A percentile compares a stretch with the other conserved stretches of the same genome.
Evolutionary conservation across 1,140 invertebrate species (phyloP).

Genomic region (Arctopsyche grandis): DNA sequence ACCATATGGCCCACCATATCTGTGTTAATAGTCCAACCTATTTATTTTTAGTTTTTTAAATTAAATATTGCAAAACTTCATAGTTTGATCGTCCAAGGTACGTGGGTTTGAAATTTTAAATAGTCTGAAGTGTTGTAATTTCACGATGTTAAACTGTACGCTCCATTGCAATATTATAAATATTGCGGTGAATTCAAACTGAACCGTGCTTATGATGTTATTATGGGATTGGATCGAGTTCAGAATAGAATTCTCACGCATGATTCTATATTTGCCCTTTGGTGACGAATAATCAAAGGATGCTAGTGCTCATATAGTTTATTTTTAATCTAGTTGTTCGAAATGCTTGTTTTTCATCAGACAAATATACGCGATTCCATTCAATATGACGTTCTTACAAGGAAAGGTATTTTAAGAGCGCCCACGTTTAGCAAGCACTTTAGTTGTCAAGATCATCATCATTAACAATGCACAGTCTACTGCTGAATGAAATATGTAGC

Average conservation of each 20-base stretch:
- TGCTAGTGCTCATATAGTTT: neutral
- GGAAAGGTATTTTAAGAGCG: neutral
- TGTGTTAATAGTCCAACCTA: neutral
- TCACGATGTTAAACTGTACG: too few species aligned
- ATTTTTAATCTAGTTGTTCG: neutral
- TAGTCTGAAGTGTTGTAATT: too few species aligned
- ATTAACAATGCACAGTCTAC: too few species aligned
- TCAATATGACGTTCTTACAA: neutral
- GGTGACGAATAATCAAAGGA: neutral
- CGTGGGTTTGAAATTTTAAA: too few species aligned
- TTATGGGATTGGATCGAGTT: slow-evolving; percentile 26
- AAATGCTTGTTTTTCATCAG: too few species aligned
- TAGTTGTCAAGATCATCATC: neutral
- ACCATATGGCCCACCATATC: neutral
- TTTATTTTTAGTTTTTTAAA: neutral
- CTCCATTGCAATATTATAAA: too few species aligned
- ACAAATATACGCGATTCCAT: too few species aligned
- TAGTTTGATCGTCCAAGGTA: too few species aligned
- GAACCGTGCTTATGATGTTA: neutral
- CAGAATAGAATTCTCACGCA: slow-evolving; percentile 25
- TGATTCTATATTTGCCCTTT: slow-evolving; percentile 1
- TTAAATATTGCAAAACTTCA: neutral
- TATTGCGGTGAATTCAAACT: slow-evolving; percentile 7
- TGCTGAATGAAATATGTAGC: too few species aligned
- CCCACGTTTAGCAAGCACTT: neutral